Evolutionary conservation across 2,113 vertebrate species (phyloP), one percentile per base, ranked within the genome.

Genomic region (Corydoras maculifer): DNA sequence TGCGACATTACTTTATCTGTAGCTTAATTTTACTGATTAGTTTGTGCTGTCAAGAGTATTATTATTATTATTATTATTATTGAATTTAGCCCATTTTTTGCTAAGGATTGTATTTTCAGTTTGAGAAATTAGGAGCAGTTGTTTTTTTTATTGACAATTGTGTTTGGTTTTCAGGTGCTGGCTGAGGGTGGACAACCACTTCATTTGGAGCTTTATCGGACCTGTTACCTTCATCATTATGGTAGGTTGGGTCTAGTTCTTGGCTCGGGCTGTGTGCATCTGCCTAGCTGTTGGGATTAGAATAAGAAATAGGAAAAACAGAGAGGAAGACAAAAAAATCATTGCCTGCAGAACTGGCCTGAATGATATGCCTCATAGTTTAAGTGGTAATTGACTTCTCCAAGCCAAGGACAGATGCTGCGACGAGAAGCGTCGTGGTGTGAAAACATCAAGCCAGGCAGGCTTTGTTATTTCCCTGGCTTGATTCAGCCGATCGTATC

Each of bases 161-260:
- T 43, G 35, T 43, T 43, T 43, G 35, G 35, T 43, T 43, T 43
- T 2, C 35, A 99, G 97, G 83, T 98, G 97, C 88, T 99, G 97
- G 97, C 92, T 99, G 78, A 93, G 91, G 51, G 91, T 97, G 88
- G 96, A 99, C 88, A 99, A 98, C 84, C 96, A 98, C 86, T 99
- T 99, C 89, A 98, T 99, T 89, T 99, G 97, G 97, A 98, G 95
- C 83, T 99, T 99, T 84, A 96, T 98, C 82, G 97, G 97, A 84
- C 96, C 97, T 8, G 97, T 98, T 85, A 95, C 93, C 79, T 96
- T 98, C 81, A 95, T 99, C 88, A 98, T 99, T 86, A 90, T 98
- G 94, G 97, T 99, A 93, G 93, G 93, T 75, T 73, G 48, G 32
- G 14, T 65, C 25, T 51, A 54, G 3, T 70, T 63, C 57, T 65